These are phyloP conservation scores for Amphipyra berbera DNA, from an alignment of 2,888 invertebrate genomes.

Conservation along the genomic window DNA sequence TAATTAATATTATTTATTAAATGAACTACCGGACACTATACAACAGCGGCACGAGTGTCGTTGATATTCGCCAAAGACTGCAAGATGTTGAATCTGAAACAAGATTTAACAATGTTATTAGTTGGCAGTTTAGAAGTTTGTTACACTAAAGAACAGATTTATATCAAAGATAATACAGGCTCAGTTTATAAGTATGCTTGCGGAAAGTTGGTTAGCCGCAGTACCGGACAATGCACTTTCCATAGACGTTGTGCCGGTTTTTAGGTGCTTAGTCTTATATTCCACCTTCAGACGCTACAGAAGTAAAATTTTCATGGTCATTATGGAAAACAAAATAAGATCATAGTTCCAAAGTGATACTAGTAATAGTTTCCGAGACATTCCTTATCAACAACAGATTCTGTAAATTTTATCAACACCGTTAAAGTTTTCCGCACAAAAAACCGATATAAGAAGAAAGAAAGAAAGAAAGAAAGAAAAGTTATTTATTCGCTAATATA, in stretches of 20 bases:
- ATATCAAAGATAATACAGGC: slow-evolving; percentile 6
- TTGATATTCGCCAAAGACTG: slow-evolving; percentile 73
- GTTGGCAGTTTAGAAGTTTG: slow-evolving; percentile 1
- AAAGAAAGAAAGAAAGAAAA: too few species aligned
- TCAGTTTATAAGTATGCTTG: slow-evolving; percentile 12
- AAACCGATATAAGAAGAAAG: too few species aligned
- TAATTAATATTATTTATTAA: slow-evolving; percentile 55
- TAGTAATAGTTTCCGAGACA: too few species aligned
- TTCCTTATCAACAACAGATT: too few species aligned
- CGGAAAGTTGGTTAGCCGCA: slow-evolving; percentile 32
- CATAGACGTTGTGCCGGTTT: background rate
- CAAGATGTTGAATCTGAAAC: slow-evolving; percentile 77
- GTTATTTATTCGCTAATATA: too few species aligned
- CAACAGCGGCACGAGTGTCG: slow-evolving; percentile 72
- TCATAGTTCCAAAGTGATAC: too few species aligned
- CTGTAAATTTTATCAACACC: too few species aligned
- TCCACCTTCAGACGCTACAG: too few species aligned
- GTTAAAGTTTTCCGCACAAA: too few species aligned
- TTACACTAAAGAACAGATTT: slow-evolving; percentile 4
- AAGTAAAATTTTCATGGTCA: too few species aligned
- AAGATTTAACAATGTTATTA: slow-evolving; percentile 52
- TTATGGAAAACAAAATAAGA: too few species aligned
- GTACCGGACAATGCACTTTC: slow-evolving; percentile 32
- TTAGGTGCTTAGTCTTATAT: background rate
- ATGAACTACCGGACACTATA: slow-evolving; percentile 82